A percentile compares a stretch with the other conserved stretches of the same genome.
These are phyloP conservation scores for Pelobates cultripes DNA, from an alignment of 2,797 vertebrate species.

Conservation along the genomic window DNA sequence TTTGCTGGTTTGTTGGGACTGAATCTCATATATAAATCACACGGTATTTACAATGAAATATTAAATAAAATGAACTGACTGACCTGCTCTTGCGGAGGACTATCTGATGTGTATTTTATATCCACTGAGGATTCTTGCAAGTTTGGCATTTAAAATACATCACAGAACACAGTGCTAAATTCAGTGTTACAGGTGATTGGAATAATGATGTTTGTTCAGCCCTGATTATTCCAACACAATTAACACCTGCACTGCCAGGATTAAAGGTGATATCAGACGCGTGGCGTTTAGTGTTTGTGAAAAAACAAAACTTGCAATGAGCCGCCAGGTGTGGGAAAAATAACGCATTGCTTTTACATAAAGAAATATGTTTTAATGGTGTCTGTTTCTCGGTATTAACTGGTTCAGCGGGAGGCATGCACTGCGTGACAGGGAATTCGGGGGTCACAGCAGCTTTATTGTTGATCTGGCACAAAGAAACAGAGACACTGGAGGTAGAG, in stretches of 20 bases:
- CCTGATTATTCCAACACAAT: background rate
- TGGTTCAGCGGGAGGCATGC: too few relatives aligned
- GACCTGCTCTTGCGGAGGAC: constrained; percentile 1
- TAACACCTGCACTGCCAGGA: background rate
- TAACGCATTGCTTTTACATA: too few relatives aligned
- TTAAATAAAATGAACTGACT: constrained; percentile 22
- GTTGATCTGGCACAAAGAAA: too few relatives aligned
- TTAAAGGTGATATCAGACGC: background rate
- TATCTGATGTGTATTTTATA: constrained; percentile 35
- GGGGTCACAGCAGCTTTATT: too few relatives aligned
- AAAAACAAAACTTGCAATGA: background rate
- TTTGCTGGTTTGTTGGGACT: background rate
- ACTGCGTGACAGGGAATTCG: too few relatives aligned
- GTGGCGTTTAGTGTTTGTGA: background rate
- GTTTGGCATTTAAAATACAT: constrained; percentile 25
- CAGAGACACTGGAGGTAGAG: too few relatives aligned
- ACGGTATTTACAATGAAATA: constrained; percentile 2
- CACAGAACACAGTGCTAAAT: constrained; percentile 7
- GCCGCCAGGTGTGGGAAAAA: too few relatives aligned
- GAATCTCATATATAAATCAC: background rate
- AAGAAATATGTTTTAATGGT: too few relatives aligned
- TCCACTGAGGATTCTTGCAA: constrained; percentile 2
- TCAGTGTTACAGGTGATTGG: background rate
- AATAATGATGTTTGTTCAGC: constrained; percentile 24
- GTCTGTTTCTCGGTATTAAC: too few relatives aligned